Percentiles rank a stretch among this genome's conserved stretches.
phyloP scores from a whole-genome alignment of 1,140 invertebrate genomes.

The Achatina immaculata region DNA sequence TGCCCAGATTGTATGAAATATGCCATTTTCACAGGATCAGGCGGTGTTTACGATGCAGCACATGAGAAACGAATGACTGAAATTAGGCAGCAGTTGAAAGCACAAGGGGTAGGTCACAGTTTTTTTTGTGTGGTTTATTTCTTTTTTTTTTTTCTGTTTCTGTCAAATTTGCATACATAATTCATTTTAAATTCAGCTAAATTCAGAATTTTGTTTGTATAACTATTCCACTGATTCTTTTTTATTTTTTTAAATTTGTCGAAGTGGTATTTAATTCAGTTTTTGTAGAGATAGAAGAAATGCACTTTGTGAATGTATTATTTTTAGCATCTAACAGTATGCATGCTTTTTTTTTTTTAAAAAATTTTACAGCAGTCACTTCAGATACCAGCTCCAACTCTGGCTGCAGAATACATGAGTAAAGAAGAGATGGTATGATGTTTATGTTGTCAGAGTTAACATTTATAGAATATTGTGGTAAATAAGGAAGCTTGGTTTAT shows the following conservation, averaged over 20 bases:
- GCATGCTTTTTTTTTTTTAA: not conserved
- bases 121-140: not conserved
- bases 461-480: too few relatives aligned
- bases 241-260: too few relatives aligned
- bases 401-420: slow-evolving; percentile 91
- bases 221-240: too few relatives aligned
- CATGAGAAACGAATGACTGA: slow-evolving; percentile 68
- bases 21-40: slow-evolving; percentile 46
- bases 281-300: too few relatives aligned
- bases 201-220: not conserved
- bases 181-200: not conserved
- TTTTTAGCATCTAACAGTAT: too few relatives aligned
- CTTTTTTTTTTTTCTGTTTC: not conserved
- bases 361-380: slow-evolving; percentile 47
- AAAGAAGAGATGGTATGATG: slow-evolving; percentile 75
- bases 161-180: not conserved
- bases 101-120: slow-evolving; percentile 61
- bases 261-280: too few relatives aligned
- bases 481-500: too few relatives aligned
- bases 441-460: too few relatives aligned
- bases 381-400: slow-evolving; percentile 71
- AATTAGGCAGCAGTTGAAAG: slow-evolving; percentile 67
- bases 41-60: slow-evolving; percentile 64
- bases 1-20: too few relatives aligned
- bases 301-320: too few relatives aligned